Evolutionary conservation across 2,888 invertebrate species (phyloP), one percentile per base, ranked within the genome.

Genomic region (Trachelus iudaicus): DNA sequence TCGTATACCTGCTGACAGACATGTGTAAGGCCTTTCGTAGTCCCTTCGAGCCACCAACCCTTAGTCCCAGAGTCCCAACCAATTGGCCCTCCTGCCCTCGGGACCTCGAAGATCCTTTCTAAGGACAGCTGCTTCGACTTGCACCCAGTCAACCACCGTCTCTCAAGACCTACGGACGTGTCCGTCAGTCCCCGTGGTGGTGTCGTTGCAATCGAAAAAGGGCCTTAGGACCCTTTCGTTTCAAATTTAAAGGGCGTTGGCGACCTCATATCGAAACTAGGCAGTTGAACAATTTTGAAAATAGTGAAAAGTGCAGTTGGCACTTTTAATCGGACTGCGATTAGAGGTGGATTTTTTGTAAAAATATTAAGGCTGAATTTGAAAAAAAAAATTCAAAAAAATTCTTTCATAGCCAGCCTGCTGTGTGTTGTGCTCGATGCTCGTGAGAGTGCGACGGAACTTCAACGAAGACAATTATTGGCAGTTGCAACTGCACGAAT

Each of bases 141-240:
- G 56, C 56, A 56, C 85, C 73, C 78, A 88, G 88, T 87, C 85
- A 81, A 84, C 75, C 85, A 79, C 75, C 81, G 81, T 84, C 83
- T 80, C 80, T 83, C 85, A 85, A 80, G 81, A 80, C 76, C 81
- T 81, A 79, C 80, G 79, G 85, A 84, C 81, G 81, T 77, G 71
- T 78, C 56, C 9, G 23, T 56, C 56, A 9, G 56, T 56, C 23
- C 56, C 56, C 23, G 56, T 56, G 0, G 9, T 23, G 9, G 9
- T 23, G 23, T 56, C 56, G 23, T 23, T 56, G 9, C 23, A 56
- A 56, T 56, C 23, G 9, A 56, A 56, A 56, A 56, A 56, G 23
- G 23, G 23, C 56, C 23, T 15, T 9, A 9, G 56, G 56, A 56
- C 56, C 56, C 56, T 56, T 56, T 23, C 2, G 1, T 9, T 23